Conservation (phyloP, 2,888 invertebrate species). For the Cosmia pyralina region DNA sequence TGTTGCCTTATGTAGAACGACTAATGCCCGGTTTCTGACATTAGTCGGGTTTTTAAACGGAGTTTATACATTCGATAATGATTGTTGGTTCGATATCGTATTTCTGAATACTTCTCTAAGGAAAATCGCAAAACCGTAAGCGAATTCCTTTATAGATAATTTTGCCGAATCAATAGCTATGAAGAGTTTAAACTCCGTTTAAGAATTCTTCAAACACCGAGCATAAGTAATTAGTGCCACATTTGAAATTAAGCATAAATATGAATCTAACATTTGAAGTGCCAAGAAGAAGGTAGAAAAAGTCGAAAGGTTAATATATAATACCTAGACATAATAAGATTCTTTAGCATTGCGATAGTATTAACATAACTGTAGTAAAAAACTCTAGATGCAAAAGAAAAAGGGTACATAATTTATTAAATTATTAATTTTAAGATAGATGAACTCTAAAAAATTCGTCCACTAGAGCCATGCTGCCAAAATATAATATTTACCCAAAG, state of each 20-base stretch:
- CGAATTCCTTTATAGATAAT: too few species aligned
- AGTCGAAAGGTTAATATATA: not conserved
- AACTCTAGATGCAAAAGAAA: not conserved
- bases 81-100: too few species aligned
- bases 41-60: too few species aligned
- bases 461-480: slow-evolving; percentile 30
- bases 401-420: not conserved
- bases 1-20: not conserved
- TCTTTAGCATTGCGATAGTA: slow-evolving; percentile 13
- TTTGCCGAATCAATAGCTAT: too few species aligned
- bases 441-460: slow-evolving; percentile 28
- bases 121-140: too few species aligned
- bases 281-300: not conserved
- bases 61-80: too few species aligned
- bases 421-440: slow-evolving; percentile 17
- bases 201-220: too few species aligned
- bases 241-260: not conserved
- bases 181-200: too few species aligned
- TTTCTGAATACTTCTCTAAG: too few species aligned
- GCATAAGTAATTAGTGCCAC: not conserved
- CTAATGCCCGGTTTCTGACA: too few species aligned
- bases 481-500: slow-evolving; percentile 31
- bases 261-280: not conserved
- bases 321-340: not conserved
- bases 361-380: not conserved